Base-by-base conservation (phyloP, 64 coral and sea anemone species). In the Pachyseris speciosa region DNA sequence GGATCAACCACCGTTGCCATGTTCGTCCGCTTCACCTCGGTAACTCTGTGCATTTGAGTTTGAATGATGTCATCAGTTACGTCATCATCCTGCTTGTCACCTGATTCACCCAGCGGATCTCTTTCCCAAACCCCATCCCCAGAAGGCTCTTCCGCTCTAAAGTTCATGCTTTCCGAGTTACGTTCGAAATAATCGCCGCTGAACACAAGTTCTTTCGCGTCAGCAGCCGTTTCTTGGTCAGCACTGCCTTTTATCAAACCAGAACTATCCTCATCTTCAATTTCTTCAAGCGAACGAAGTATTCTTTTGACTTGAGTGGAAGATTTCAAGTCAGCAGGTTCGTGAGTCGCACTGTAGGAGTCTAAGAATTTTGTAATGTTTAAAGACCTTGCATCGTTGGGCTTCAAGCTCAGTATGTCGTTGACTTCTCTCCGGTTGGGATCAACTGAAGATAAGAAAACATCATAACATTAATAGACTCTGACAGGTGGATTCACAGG, bases 271-370 rank as follows among this genome's bases (percentile, higher is more conserved):
- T 74, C 70, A 16, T 87, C 85, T 73, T 87, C 85, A 22, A 81
- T 81, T 61, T 81, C 77, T 9, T 81, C 77, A 24, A 81, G 36
- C 9, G 77, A 81, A 28, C 77, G 77, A 24, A 81, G 60, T 40
- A 81, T 81, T 81, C 77, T 81, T 30, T 12, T 81, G 36, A 55
- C 25, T 1, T 57, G 9, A 8, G 27, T 51, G 30, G 29, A 1
- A 49, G 53, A 81, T 40, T 58, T 37, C 31, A 9, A 9, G 9
- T 9, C 22, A 13, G 48, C 33, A n/a, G 17, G 30, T 0, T 57
- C 17, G 1, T 57, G 29, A 32, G 28, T 12, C 0, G 0, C 51
- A 76, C 42, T 51, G 9, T 50, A 13, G 38, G 32, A 69, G n/a
- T n/a, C n/a, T n/a, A n/a, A n/a, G 36, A 41, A 50, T 80, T 49